A percentile compares a stretch with the other conserved stretches of the same genome.
Evolutionary conservation across 2,113 vertebrate species (phyloP).

Genomic region (Xenopus borealis): DNA sequence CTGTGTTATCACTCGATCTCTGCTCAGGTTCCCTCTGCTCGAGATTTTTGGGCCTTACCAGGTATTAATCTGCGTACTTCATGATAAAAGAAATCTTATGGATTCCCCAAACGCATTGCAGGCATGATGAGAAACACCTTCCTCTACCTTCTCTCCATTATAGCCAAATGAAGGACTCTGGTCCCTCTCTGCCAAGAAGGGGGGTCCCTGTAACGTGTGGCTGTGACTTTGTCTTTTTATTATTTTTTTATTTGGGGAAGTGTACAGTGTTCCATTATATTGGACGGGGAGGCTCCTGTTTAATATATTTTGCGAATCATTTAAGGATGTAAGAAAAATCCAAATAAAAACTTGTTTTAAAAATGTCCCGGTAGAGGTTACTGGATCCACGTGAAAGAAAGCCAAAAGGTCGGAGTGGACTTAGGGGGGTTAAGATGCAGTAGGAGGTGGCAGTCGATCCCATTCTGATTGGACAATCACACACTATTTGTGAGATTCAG

Average conservation of each 20-base stretch:
- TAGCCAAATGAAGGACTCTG: too few species aligned
- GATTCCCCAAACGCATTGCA: background rate
- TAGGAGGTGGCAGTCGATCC: too few species aligned
- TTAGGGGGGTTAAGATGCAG: too few species aligned
- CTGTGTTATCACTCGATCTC: background rate
- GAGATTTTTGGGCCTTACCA: background rate
- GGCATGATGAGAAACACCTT: background rate
- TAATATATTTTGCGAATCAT: slow-evolving; percentile 45
- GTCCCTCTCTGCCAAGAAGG: background rate
- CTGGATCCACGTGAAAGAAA: too few species aligned
- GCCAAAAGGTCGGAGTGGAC: too few species aligned
- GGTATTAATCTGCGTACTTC: too few species aligned
- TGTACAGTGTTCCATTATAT: slow-evolving; percentile 45
- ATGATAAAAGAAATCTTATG: too few species aligned
- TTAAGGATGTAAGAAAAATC: slow-evolving; percentile 36
- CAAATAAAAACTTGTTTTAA: slow-evolving; percentile 45
- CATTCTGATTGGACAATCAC: too few species aligned
- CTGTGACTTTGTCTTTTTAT: slow-evolving; percentile 23
- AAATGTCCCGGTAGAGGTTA: background rate
- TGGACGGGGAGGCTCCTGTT: slow-evolving; percentile 32
- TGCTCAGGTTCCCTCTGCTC: slow-evolving; percentile 19
- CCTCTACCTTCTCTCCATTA: background rate
- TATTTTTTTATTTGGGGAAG: slow-evolving; percentile 17
- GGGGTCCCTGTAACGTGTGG: slow-evolving; percentile 13
- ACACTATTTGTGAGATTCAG: too few species aligned